Evolutionary conservation across 2,113 vertebrate genomes (phyloP).

Genomic region (Phalacrocorax brasilianus): DNA sequence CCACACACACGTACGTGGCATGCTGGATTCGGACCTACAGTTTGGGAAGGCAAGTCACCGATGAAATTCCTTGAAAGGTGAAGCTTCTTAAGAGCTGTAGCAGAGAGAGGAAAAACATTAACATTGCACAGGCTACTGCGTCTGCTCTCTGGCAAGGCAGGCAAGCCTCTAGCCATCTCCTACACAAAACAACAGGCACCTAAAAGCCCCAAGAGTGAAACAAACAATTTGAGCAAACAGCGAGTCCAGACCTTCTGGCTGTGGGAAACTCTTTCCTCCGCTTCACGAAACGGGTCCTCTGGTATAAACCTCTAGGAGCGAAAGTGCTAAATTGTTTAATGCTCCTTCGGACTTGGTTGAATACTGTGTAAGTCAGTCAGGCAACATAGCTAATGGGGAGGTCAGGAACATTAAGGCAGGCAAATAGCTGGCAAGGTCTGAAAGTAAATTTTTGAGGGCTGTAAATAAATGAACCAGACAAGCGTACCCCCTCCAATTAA

Average conservation of each 20-base stretch:
- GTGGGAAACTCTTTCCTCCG: background rate
- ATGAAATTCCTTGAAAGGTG: background rate
- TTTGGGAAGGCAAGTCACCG: background rate
- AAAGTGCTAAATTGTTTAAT: background rate
- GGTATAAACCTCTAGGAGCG: background rate
- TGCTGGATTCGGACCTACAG: background rate
- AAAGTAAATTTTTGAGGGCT: constrained; percentile 20
- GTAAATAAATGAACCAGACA: constrained; percentile 22
- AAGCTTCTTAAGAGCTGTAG: background rate
- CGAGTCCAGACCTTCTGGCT: background rate
- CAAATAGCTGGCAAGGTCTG: constrained; percentile 27
- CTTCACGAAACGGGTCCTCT: background rate
- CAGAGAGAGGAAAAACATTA: background rate
- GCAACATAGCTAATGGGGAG: background rate
- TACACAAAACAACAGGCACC: background rate
- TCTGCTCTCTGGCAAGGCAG: background rate
- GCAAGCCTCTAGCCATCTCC: background rate
- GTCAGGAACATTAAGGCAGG: background rate
- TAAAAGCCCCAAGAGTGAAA: background rate
- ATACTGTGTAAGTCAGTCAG: background rate
- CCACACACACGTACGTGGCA: background rate
- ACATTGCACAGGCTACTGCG: background rate
- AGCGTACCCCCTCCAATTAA: background rate
- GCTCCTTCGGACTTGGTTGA: background rate
- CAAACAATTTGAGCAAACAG: background rate